Conservation (phyloP, 2,113 vertebrate species). For the Clarias magur region DNA sequence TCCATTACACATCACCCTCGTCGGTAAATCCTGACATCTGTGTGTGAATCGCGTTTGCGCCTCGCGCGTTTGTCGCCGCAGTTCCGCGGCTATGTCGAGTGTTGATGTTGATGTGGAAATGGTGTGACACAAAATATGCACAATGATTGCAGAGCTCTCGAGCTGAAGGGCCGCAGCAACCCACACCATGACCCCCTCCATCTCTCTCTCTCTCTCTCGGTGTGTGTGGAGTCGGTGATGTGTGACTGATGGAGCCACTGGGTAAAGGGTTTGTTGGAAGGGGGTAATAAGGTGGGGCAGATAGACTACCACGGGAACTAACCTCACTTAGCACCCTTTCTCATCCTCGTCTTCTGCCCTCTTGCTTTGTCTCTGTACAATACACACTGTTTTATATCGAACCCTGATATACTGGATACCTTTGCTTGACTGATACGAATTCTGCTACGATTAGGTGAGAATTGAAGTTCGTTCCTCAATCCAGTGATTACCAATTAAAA, state of each 20-base stretch:
- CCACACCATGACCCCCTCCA: constrained; percentile 35
- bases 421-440: background rate
- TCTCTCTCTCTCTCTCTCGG: constrained; percentile 14
- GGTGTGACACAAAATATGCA: constrained; percentile 63
- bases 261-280: constrained; percentile 56
- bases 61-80: background rate
- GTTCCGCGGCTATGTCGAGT: background rate
- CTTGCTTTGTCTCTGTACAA: background rate
- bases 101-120: constrained; percentile 51
- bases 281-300: constrained; percentile 70
- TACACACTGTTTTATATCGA: background rate
- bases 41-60: background rate
- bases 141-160: constrained; percentile 66
- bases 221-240: constrained; percentile 62
- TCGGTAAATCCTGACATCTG: background rate
- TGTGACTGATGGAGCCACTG: constrained; percentile 59
- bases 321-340: constrained; percentile 72
- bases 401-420: background rate
- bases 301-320: constrained; percentile 67
- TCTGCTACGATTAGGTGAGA: background rate
- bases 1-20: background rate
- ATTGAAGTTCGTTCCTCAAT: background rate
- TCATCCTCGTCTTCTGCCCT: constrained; percentile 36
- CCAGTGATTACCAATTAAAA: background rate
- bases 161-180: constrained; percentile 63